Evolutionary conservation across 92 coral and sea anemone species (phyloP).

Genomic region (Muricea muricata): DNA sequence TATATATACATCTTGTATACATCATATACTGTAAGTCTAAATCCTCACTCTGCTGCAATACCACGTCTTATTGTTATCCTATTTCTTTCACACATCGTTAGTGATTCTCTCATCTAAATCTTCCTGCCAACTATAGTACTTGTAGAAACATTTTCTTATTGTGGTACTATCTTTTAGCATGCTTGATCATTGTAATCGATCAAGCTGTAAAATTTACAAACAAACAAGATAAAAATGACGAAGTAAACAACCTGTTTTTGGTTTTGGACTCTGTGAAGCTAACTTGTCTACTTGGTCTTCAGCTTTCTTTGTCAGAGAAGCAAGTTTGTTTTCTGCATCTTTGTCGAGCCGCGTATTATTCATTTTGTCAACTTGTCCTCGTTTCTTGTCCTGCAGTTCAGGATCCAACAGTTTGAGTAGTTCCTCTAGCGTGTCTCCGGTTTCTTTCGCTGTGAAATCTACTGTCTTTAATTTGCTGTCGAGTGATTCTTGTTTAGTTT

Average conservation of each 20-base stretch:
- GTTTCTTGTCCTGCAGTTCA: slow-evolving; percentile 33
- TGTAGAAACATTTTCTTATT: too few relatives aligned
- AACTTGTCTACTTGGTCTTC: slow-evolving; percentile 84
- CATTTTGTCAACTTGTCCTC: slow-evolving; percentile 22
- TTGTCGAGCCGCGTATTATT: not conserved
- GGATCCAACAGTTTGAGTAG: slow-evolving; percentile 30
- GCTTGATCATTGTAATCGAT: too few relatives aligned
- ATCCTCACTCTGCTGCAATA: too few relatives aligned
- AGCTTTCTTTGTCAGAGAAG: slow-evolving; percentile 86
- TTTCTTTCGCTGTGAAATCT: slow-evolving; percentile 39
- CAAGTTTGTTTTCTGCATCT: slow-evolving; percentile 32
- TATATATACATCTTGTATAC: too few relatives aligned
- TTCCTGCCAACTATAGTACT: too few relatives aligned
- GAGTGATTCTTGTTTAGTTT: slow-evolving; percentile 28
- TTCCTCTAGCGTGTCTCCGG: slow-evolving; percentile 45
- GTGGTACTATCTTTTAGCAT: too few relatives aligned
- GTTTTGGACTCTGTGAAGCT: slow-evolving; percentile 38
- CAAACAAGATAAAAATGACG: not conserved
- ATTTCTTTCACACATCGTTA: too few relatives aligned
- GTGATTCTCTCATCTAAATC: too few relatives aligned
- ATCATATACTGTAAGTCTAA: too few relatives aligned
- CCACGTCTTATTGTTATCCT: too few relatives aligned
- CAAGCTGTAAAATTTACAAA: not conserved
- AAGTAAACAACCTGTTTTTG: slow-evolving; percentile 15
- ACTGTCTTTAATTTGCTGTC: slow-evolving; percentile 36